phyloP scores from a whole-genome alignment of 2,888 invertebrate species.

The Serrognathus titanus region DNA sequence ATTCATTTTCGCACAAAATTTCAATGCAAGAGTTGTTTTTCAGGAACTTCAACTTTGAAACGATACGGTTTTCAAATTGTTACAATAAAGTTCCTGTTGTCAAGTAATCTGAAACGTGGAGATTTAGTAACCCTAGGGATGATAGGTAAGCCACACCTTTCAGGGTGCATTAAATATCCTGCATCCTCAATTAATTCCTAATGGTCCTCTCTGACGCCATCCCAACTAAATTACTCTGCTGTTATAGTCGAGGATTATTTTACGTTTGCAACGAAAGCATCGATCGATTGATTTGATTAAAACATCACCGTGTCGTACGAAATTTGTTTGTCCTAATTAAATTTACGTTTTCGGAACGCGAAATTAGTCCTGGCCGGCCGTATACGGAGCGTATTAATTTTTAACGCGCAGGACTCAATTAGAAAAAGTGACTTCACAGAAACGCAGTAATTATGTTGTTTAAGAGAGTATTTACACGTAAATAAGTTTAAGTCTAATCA shows the following conservation, averaged over 20 bases:
- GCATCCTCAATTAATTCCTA: slow-evolving; percentile 35
- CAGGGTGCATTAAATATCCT: slow-evolving; percentile 39
- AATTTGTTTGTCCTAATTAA: not conserved
- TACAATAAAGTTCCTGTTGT: slow-evolving; percentile 23
- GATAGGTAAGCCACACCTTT: slow-evolving; percentile 43
- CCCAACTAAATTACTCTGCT: not conserved
- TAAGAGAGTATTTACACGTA: slow-evolving; percentile 12
- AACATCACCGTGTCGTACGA: not conserved
- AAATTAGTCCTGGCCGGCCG: not conserved
- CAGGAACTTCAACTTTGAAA: slow-evolving; percentile 18
- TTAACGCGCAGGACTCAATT: slow-evolving; percentile 1
- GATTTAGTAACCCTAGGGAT: slow-evolving; percentile 21
- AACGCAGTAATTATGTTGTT: slow-evolving; percentile 9
- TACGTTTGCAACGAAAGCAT: not conserved
- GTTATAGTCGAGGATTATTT: not conserved
- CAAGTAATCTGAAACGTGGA: no score
- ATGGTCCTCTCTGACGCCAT: slow-evolving; percentile 23
- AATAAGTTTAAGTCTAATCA: slow-evolving; percentile 6
- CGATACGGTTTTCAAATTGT: slow-evolving; percentile 35
- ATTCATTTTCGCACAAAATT: no score
- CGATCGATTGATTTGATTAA: not conserved
- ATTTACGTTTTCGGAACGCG: not conserved
- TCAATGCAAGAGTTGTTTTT: no score
- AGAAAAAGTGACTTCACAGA: slow-evolving; percentile 13
- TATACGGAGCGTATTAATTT: not conserved